phyloP scores from a whole-genome alignment of 2,888 invertebrate genomes.

The Cheiracanthium punctorium region DNA sequence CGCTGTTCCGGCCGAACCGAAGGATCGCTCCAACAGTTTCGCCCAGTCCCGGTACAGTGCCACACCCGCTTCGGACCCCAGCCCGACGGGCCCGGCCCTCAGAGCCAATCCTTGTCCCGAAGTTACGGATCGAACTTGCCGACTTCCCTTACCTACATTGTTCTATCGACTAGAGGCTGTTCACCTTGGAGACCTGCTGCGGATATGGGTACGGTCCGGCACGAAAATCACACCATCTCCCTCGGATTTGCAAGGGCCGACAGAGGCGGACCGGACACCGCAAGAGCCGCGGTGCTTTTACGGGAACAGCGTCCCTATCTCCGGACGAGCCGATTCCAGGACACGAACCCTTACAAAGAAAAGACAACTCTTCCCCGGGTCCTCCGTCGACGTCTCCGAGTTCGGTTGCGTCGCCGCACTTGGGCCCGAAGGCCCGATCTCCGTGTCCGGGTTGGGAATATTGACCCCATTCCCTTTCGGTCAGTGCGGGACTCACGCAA shows the following conservation, averaged over 20 bases:
- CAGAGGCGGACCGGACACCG: no score
- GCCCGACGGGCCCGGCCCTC: conserved; percentile 82
- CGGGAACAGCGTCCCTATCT: conserved; percentile 75
- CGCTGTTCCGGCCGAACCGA: no score
- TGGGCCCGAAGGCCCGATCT: no score
- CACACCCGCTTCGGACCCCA: conserved; percentile 78
- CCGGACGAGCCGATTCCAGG: conserved; percentile 77
- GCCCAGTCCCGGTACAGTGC: conserved; percentile 74
- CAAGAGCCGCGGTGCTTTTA: conserved; percentile 76
- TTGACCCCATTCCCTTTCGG: no score
- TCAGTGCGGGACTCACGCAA: no score
- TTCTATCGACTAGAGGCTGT: conserved; percentile 82
- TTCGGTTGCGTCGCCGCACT: no score
- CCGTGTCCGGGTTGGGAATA: no score
- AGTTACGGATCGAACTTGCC: conserved; percentile 81
- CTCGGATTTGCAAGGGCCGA: no score
- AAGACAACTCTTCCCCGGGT: no score
- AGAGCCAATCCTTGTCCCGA: conserved; percentile 85
- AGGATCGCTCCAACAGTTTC: no score
- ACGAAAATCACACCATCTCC: conserved; percentile 66
- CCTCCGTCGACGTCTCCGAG: no score
- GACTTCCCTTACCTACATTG: conserved; percentile 84
- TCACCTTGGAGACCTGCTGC: conserved; percentile 86
- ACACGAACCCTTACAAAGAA: no score
- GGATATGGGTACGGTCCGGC: conserved; percentile 79